Evolutionary conservation across 2,888 invertebrate species (phyloP).

Genomic region (Euproctis similis): DNA sequence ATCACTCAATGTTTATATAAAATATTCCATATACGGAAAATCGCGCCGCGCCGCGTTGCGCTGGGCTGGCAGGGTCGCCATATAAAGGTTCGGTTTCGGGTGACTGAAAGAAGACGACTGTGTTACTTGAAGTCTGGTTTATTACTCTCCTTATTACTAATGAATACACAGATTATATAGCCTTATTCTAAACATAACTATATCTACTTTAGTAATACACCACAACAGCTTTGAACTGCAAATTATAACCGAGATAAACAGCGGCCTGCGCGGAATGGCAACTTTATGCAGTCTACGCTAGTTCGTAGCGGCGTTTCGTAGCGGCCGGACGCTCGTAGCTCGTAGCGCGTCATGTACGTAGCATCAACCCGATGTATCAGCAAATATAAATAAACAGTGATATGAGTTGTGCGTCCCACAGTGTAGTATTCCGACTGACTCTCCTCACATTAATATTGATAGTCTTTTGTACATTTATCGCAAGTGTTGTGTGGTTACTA

Average conservation of each 20-base stretch:
- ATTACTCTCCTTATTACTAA: too few relatives aligned
- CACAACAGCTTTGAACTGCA: constrained; percentile 62
- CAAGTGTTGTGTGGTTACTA: constrained; percentile 67
- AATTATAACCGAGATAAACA: constrained; percentile 66
- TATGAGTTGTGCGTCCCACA: constrained; percentile 71
- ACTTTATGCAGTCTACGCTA: constrained; percentile 43
- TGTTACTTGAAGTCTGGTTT: too few relatives aligned
- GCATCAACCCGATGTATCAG: constrained; percentile 45
- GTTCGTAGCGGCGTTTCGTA: constrained; percentile 55
- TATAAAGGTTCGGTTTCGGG: too few relatives aligned
- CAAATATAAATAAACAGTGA: constrained; percentile 72
- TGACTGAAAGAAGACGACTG: too few relatives aligned
- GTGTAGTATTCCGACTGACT: constrained; percentile 62
- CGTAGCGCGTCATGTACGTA: constrained; percentile 62
- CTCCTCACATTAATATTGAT: constrained; percentile 62
- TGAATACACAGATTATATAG: too few relatives aligned
- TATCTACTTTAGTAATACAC: too few relatives aligned
- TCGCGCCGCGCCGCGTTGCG: too few relatives aligned
- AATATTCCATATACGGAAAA: too few relatives aligned
- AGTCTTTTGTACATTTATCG: constrained; percentile 64
- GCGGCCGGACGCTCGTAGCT: constrained; percentile 38
- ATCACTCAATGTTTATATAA: too few relatives aligned
- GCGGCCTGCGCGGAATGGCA: constrained; percentile 36
- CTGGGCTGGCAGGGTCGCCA: too few relatives aligned
- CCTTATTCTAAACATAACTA: too few relatives aligned